These are phyloP conservation scores for Melanotaenia parkinsoni DNA, from an alignment of 2,797 vertebrate species.

Conservation along the genomic window DNA sequence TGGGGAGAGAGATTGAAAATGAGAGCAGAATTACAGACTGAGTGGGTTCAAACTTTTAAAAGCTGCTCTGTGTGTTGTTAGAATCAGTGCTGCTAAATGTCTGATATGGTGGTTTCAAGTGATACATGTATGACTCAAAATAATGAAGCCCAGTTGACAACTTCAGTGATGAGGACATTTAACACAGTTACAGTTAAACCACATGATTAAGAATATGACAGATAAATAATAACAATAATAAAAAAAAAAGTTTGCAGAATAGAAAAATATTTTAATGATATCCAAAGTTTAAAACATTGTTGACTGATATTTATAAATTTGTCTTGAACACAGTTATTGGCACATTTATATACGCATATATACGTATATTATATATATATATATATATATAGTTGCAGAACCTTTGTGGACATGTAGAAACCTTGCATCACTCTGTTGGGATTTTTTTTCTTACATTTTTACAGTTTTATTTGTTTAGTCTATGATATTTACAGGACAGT, in stretches of 20 bases:
- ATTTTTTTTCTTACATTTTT: no score
- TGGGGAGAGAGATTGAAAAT: conserved; percentile 62
- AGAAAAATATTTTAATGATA: background rate
- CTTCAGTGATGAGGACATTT: background rate
- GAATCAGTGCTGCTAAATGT: background rate
- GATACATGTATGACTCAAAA: background rate
- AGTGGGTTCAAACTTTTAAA: background rate
- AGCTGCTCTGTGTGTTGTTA: background rate
- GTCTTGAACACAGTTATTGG: no score
- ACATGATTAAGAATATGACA: background rate
- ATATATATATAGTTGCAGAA: no score
- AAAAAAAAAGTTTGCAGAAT: background rate
- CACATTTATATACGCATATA: no score
- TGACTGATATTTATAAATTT: no score
- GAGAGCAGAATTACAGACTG: conserved; percentile 52
- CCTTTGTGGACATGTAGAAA: no score
- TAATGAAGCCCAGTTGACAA: background rate
- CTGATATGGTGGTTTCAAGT: background rate
- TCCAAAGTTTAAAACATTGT: background rate
- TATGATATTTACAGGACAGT: no score
- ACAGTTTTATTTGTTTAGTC: no score
- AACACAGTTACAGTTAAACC: background rate
- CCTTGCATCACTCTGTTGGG: no score
- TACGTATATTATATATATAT: no score
- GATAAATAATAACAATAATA: background rate